phyloP scores from a whole-genome alignment of 2,888 invertebrate species.

The Cephus spinipes region DNA sequence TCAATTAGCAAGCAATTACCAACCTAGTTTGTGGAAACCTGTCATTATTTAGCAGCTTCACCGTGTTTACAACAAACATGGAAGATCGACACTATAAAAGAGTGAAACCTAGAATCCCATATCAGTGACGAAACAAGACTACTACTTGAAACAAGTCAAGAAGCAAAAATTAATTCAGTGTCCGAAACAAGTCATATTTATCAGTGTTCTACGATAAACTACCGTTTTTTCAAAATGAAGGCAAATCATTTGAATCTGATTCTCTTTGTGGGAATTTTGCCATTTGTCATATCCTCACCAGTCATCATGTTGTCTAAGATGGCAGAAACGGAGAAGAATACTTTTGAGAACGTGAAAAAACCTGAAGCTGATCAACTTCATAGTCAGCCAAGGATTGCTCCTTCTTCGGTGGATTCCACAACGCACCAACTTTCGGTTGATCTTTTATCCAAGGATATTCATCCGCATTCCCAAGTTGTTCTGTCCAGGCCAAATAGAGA shows the following conservation, averaged over 20 bases:
- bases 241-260: conserved; percentile 3
- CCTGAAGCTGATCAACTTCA: neutral
- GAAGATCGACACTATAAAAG: conserved; percentile 15
- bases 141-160: conserved; percentile 2
- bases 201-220: too few species aligned
- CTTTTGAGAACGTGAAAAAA: neutral
- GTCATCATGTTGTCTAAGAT: neutral
- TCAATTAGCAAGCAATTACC: conserved; percentile 31
- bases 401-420: too few species aligned
- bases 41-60: neutral
- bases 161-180: neutral
- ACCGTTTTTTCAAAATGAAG: neutral
- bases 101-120: neutral
- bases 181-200: too few species aligned
- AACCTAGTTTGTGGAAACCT: conserved; percentile 20
- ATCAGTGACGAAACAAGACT: conserved; percentile 9
- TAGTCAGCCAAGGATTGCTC: too few species aligned
- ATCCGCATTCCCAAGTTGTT: conserved; percentile 41
- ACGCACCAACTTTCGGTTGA: conserved; percentile 31
- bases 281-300: neutral
- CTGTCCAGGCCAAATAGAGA: conserved; percentile 35
- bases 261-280: conserved; percentile 1
- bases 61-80: conserved; percentile 4
- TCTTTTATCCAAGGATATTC: conserved; percentile 36
- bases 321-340: neutral